Conservation (phyloP, 2,888 invertebrate genomes). For the Cheilosia urbana region DNA sequence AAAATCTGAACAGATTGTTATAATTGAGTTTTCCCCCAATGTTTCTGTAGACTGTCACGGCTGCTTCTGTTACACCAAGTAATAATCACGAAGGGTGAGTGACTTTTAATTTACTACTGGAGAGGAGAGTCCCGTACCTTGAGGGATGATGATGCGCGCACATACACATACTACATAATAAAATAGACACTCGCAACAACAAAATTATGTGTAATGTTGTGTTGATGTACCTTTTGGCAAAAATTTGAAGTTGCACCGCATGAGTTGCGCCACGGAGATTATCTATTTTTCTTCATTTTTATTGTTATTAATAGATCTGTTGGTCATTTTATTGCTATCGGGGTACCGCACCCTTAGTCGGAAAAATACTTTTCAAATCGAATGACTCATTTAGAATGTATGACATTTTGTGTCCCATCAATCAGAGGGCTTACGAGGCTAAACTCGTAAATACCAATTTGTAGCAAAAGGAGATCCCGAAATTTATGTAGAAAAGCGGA, state of each 20-base stretch:
- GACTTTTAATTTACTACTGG: conserved; percentile 83
- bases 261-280: conserved; percentile 44
- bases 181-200: conserved; percentile 25
- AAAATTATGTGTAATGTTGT: conserved; percentile 21
- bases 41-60: conserved; percentile 56
- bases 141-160: conserved; percentile 53
- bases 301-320: conserved; percentile 59
- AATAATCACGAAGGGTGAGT: conserved; percentile 80
- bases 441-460: background rate
- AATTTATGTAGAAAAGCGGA: no score
- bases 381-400: conserved; percentile 56
- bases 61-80: conserved; percentile 34
- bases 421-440: background rate
- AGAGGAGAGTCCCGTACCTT: conserved; percentile 31
- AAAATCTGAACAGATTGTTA: conserved; percentile 84
- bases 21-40: conserved; percentile 83
- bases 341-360: conserved; percentile 42
- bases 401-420: conserved; percentile 40
- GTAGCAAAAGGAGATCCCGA: no score
- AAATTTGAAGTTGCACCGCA: conserved; percentile 29
- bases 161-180: conserved; percentile 30
- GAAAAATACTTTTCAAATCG: conserved; percentile 8
- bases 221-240: conserved; percentile 11
- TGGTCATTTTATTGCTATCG: conserved; percentile 66
- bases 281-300: conserved; percentile 49